Conservation (phyloP, 2,113 vertebrate species). For the Macaca nemestrina region DNA sequence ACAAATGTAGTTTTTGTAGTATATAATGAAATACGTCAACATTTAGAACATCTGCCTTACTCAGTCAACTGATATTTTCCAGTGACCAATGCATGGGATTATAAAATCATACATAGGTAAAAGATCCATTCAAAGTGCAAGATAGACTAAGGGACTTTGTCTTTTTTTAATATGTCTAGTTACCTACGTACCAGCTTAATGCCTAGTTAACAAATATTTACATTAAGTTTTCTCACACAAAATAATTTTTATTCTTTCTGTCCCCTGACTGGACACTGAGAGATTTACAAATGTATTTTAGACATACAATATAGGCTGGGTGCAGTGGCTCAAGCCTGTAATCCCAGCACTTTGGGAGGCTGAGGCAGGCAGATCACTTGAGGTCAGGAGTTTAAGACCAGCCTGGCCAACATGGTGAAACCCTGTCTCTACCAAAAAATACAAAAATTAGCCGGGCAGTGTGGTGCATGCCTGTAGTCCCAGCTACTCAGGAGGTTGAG, state of each 20-base stretch:
- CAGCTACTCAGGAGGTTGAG: too few relatives aligned
- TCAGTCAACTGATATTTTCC: background rate
- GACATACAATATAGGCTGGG: too few relatives aligned
- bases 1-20: background rate
- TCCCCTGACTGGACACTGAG: background rate
- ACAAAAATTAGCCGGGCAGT: too few relatives aligned
- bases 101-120: background rate
- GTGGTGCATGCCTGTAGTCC: too few relatives aligned
- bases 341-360: too few relatives aligned
- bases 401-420: too few relatives aligned
- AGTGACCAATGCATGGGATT: background rate
- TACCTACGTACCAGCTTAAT: background rate
- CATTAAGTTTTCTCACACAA: background rate
- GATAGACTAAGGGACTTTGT: background rate
- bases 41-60: background rate
- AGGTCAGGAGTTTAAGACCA: too few relatives aligned
- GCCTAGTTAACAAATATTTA: slow-evolving; percentile 6
- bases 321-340: too few relatives aligned
- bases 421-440: too few relatives aligned
- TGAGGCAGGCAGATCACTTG: too few relatives aligned
- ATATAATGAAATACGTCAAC: background rate
- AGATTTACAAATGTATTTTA: background rate
- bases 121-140: background rate
- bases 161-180: background rate
- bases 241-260: background rate